These are phyloP conservation scores for Bujurquina vittata DNA, from an alignment of 2,113 vertebrate genomes.

Conservation along the genomic window DNA sequence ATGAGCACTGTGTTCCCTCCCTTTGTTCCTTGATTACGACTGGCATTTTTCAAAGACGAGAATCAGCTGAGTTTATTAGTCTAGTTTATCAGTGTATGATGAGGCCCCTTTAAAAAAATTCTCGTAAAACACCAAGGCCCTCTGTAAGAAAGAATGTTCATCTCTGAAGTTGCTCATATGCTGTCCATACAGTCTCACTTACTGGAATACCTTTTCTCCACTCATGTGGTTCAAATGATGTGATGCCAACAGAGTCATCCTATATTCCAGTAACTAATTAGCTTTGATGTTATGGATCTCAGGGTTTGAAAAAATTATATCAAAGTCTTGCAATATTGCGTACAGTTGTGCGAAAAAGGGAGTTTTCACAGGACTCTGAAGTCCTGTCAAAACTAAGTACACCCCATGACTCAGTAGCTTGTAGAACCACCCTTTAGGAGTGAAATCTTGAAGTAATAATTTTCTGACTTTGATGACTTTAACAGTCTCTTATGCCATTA, in stretches of 20 bases:
- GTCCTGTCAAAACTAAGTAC: not conserved
- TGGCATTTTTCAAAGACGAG: constrained; percentile 51
- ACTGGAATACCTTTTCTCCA: constrained; percentile 56
- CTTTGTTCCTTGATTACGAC: constrained; percentile 42
- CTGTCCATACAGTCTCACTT: constrained; percentile 73
- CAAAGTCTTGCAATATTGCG: constrained; percentile 19
- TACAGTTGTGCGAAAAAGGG: not conserved
- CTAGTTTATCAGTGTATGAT: constrained; percentile 66
- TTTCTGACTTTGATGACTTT: not conserved
- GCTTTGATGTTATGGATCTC: constrained; percentile 60
- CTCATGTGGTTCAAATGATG: constrained; percentile 70
- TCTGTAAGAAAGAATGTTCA: constrained; percentile 59
- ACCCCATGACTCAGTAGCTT: not conserved
- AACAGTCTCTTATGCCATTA: not conserved
- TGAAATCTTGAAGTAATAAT: not conserved
- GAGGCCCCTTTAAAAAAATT: constrained; percentile 73
- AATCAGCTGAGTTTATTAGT: constrained; percentile 66
- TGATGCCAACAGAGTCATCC: constrained; percentile 52
- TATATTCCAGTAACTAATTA: constrained; percentile 64
- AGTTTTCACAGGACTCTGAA: not conserved
- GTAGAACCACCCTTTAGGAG: not conserved
- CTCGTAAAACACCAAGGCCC: constrained; percentile 69
- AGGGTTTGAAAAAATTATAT: constrained; percentile 19
- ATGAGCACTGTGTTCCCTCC: not conserved
- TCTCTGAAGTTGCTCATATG: constrained; percentile 69